phyloP scores from a whole-genome alignment of 2,888 invertebrate species.

The Cancer borealis region DNA sequence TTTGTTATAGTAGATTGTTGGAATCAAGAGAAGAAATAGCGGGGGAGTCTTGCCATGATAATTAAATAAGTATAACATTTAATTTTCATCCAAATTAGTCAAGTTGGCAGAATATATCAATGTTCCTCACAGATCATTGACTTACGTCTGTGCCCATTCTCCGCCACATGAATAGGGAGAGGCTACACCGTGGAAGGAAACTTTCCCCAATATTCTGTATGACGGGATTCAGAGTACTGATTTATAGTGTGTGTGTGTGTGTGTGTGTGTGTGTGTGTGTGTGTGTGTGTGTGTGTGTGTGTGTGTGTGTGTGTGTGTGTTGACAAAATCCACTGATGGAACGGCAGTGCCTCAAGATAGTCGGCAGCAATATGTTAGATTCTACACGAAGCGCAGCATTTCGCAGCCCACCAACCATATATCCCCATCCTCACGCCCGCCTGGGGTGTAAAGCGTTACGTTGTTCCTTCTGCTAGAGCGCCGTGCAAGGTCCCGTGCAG shows the following conservation, averaged over 20 bases:
- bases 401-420: no score
- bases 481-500: no score
- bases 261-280: conserved; percentile 11
- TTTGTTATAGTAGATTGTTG: neutral
- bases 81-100: neutral
- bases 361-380: no score
- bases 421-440: no score
- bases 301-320: conserved; percentile 43
- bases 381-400: no score
- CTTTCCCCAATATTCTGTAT: neutral
- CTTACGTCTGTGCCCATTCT: neutral
- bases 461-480: no score
- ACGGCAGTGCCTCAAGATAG: no score
- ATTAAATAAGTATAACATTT: neutral
- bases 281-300: conserved; percentile 40
- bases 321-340: neutral
- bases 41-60: neutral
- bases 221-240: no score
- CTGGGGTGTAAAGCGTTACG: no score
- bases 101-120: neutral
- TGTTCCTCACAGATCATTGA: neutral
- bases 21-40: neutral
- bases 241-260: conserved; percentile 37
- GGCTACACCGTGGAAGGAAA: neutral
- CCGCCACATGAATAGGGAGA: neutral